Base-by-base conservation (phyloP, 2,888 invertebrate genomes). In the Zootermopsis nevadensis region DNA sequence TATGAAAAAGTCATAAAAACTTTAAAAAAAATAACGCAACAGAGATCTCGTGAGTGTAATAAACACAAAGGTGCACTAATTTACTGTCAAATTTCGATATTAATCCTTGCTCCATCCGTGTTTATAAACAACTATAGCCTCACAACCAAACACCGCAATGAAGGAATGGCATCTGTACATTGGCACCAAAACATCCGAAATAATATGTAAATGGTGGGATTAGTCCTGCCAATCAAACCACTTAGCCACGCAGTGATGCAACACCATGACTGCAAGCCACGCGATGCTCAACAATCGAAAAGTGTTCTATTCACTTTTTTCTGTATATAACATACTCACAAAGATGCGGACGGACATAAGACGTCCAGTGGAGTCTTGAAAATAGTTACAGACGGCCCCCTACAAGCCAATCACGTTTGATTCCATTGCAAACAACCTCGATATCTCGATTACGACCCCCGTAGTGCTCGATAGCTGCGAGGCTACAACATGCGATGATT, bases 391-490 rank as follows among this genome's bases (percentile, higher is more conserved):
- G 31, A 69, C 30, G 69, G 69, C 69, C 69, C 69, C 69, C 69
- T 69, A 33, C 69, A 33, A 69, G 31, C 69, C 69, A 69, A 69
- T 69, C 69, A 69, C 69, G 27, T 60, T n/a, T 60, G 60, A 60
- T 60, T n/a, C 60, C 60, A 69, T 69, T 30, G 69, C 69, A 69
- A 69, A 69, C 69, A 69, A 69, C 69, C 33, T 69, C 69, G 69
- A 69, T 69, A 69, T 69, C 69, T 69, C 69, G 69, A 69, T 69
- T 69, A 69, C 69, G 33, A 33, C 69, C 33, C 69, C 69, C 33
- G 69, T 19, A 2, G 69, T 6, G 69, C 30, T 60, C 60, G 60
- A 60, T 60, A 60, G 24, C 60, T 60, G 8, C 6, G 60, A n/a
- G 60, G 60, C 60, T 60, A 27, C 60, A 60, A 10, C 60, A 60